These are phyloP conservation scores for Leptatherina wallacei DNA, from an alignment of 2,797 vertebrate genomes.

Conservation along the genomic window DNA sequence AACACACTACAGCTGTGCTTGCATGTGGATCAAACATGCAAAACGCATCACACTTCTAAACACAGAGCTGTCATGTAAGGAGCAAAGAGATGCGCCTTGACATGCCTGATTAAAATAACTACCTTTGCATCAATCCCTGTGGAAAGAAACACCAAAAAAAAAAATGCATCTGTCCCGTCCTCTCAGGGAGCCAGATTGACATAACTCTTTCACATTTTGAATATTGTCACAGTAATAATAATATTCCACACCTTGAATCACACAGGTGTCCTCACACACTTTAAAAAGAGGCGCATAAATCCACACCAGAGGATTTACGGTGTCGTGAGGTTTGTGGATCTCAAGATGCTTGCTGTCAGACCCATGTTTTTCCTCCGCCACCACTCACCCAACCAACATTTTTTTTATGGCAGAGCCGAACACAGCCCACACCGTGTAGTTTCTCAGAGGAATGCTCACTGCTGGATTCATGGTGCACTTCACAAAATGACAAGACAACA, in stretches of 20 bases:
- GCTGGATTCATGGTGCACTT: conserved; percentile 17
- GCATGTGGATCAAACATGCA: conserved; percentile 94
- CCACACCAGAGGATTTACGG: conserved; percentile 81
- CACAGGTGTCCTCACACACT: conserved; percentile 77
- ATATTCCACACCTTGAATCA: conserved; percentile 74
- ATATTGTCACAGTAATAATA: conserved; percentile 64
- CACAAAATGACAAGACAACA: neutral
- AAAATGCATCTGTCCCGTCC: conserved; percentile 87
- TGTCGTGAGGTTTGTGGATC: conserved; percentile 81
- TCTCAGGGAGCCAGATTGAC: conserved; percentile 86
- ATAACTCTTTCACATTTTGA: conserved; percentile 66
- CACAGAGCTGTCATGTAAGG: conserved; percentile 87
- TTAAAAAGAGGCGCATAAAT: conserved; percentile 75
- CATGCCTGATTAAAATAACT: conserved; percentile 74
- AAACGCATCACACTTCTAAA: conserved; percentile 77
- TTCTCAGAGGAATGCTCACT: conserved; percentile 74
- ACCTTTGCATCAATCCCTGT: conserved; percentile 57
- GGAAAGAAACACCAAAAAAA: conserved; percentile 66
- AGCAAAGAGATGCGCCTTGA: conserved; percentile 70
- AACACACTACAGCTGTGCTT: conserved; percentile 83
- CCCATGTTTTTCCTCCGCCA: conserved; percentile 62
- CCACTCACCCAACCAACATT: conserved; percentile 20
- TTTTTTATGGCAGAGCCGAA: conserved; percentile 49
- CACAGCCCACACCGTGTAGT: conserved; percentile 8
- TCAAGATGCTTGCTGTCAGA: conserved; percentile 57